Evolutionary conservation across 2,113 vertebrate genomes (phyloP).

Genomic region (Forbesichthys papilliferus): DNA sequence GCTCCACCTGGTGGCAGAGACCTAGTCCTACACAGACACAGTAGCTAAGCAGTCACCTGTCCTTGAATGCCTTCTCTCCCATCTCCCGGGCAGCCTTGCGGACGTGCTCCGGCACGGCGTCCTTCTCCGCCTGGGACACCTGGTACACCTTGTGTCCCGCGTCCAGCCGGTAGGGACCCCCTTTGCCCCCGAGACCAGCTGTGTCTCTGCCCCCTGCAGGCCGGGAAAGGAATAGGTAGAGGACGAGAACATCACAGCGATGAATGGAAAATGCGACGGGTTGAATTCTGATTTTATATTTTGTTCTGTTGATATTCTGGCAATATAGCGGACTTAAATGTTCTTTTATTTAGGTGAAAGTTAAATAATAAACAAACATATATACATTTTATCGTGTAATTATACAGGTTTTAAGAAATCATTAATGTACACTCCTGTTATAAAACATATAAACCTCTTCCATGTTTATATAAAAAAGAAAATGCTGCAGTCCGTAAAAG

Average conservation of each 20-base stretch:
- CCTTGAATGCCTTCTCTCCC: constrained; percentile 90
- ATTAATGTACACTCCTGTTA: no score
- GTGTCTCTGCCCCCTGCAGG: constrained; percentile 91
- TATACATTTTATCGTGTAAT: no score
- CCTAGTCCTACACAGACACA: background rate
- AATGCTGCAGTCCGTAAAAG: no score
- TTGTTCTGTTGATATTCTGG: no score
- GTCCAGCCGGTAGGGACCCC: constrained; percentile 92
- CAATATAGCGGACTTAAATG: no score
- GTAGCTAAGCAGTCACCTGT: constrained; percentile 70
- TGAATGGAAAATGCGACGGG: background rate
- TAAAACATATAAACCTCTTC: no score
- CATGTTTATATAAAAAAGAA: no score
- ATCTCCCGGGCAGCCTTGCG: constrained; percentile 90
- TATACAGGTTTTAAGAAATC: no score
- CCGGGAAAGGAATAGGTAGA: background rate
- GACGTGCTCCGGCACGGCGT: constrained; percentile 89
- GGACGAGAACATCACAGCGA: background rate
- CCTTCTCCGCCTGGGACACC: constrained; percentile 90
- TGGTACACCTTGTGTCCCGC: constrained; percentile 91
- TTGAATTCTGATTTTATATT: background rate
- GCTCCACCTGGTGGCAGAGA: background rate
- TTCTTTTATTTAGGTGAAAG: no score
- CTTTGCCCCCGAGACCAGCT: constrained; percentile 92
- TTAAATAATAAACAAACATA: no score